Evolutionary conservation across 2,888 invertebrate genomes (phyloP).

Genomic region (Melinopterus prodromus): DNA sequence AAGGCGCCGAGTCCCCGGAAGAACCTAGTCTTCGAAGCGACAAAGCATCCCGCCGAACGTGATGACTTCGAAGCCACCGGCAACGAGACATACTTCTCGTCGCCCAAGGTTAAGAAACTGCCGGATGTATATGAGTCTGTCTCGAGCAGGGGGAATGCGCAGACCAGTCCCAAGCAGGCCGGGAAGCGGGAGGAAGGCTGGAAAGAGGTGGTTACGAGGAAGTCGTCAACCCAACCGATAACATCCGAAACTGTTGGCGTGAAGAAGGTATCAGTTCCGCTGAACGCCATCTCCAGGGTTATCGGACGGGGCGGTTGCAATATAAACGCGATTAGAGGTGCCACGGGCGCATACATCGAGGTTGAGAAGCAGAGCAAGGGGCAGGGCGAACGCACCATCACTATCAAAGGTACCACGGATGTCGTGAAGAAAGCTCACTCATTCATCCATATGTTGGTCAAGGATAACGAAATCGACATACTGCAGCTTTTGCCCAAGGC

Average conservation of each 20-base stretch:
- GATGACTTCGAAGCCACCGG: constrained; percentile 79
- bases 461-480: constrained; percentile 95
- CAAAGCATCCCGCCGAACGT: constrained; percentile 70
- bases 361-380: constrained; percentile 97
- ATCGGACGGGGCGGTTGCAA: constrained; percentile 98
- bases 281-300: constrained; percentile 94
- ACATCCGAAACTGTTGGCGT: constrained; percentile 65
- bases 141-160: constrained; percentile 47
- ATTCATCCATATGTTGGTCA: constrained; percentile 90
- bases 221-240: constrained; percentile 71
- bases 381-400: constrained; percentile 92
- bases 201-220: constrained; percentile 91
- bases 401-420: constrained; percentile 93
- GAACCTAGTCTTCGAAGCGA: constrained; percentile 76
- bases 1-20: constrained; percentile 51
- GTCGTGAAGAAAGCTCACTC: constrained; percentile 92
- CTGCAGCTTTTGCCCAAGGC: constrained; percentile 76
- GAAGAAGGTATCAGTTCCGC: constrained; percentile 94
- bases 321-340: constrained; percentile 96
- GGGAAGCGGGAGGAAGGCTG: constrained; percentile 88
- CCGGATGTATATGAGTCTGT: background rate
- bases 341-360: constrained; percentile 97
- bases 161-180: constrained; percentile 74
- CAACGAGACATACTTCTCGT: constrained; percentile 65
- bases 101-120: constrained; percentile 23